A percentile compares a stretch with the other conserved stretches of the same genome.
phyloP scores from a whole-genome alignment of 2,888 invertebrate species.

The Steinernema hermaphroditum region DNA sequence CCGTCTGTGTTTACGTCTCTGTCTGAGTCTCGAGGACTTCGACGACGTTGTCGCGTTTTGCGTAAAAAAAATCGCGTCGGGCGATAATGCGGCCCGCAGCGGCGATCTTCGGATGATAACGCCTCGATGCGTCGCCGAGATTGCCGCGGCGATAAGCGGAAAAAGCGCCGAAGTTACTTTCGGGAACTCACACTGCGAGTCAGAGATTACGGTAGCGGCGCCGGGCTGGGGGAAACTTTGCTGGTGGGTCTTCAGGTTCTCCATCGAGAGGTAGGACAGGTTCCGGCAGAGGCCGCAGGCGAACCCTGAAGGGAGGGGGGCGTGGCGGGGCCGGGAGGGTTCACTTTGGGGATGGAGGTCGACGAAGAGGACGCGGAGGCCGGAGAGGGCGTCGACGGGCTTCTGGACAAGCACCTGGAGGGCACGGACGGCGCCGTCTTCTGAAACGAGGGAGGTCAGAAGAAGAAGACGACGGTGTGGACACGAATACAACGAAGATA shows the following conservation, averaged over 20 bases:
- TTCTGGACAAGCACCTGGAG: not conserved
- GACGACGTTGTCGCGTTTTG: constrained; percentile 6
- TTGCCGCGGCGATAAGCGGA: constrained; percentile 20
- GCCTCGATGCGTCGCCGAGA: constrained; percentile 16
- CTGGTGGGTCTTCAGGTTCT: constrained; percentile 19
- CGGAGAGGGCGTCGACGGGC: not conserved
- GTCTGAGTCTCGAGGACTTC: too few species aligned
- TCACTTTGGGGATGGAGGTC: not conserved
- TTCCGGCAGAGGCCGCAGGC: not conserved
- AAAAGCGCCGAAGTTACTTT: not conserved
- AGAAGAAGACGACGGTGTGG: constrained; percentile 17
- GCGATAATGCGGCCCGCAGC: not conserved
- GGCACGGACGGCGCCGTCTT: not conserved
- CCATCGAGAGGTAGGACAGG: not conserved
- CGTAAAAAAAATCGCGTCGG: constrained; percentile 6
- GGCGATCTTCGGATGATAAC: constrained; percentile 25
- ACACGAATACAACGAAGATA: constrained; percentile 26
- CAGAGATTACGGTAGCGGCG: constrained; percentile 1
- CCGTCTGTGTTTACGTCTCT: too few species aligned
- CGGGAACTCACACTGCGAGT: constrained; percentile 18
- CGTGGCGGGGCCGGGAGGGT: too few species aligned
- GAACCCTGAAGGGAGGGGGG: not conserved
- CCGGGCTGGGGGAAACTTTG: not conserved
- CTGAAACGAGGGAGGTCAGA: constrained; percentile 5
- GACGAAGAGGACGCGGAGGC: constrained; percentile 12